Evolutionary conservation across 2,888 invertebrate genomes (phyloP).

Genomic region (Aricia artaxerxes): DNA sequence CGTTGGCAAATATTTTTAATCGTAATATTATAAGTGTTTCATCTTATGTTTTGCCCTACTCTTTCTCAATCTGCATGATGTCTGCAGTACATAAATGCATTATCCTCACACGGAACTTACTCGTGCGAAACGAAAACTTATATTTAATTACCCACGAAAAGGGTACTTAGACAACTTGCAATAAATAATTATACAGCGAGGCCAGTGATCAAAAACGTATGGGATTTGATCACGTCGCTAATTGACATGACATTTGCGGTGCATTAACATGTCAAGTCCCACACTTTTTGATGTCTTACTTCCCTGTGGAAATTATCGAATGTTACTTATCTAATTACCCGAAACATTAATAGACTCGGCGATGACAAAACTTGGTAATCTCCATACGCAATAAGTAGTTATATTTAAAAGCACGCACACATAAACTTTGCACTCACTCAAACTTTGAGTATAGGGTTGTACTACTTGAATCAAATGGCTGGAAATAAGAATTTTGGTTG

Average conservation of each 20-base stretch:
- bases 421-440: slow-evolving; percentile 48
- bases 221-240: too few species aligned
- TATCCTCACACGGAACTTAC: background rate
- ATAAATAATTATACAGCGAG: too few species aligned
- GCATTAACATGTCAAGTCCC: too few species aligned
- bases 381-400: slow-evolving; percentile 15
- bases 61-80: background rate
- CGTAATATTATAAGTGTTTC: background rate
- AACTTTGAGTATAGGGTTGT: slow-evolving; percentile 51
- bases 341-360: background rate
- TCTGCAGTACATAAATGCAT: background rate
- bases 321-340: background rate
- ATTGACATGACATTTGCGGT: too few species aligned
- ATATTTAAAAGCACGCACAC: slow-evolving; percentile 43
- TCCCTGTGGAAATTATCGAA: too few species aligned
- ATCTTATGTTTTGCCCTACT: background rate
- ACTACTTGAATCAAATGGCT: slow-evolving; percentile 59
- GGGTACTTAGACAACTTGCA: too few species aligned
- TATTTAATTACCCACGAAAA: background rate
- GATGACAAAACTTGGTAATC: slow-evolving; percentile 28
- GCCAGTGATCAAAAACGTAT: too few species aligned
- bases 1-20: too few species aligned
- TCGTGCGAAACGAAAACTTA: background rate
- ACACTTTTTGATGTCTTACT: too few species aligned
- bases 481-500: slow-evolving; percentile 51